A percentile compares a stretch with the other conserved stretches of the same genome.
phyloP scores from a whole-genome alignment of 2,113 vertebrate species.

The Symphodus melops region DNA sequence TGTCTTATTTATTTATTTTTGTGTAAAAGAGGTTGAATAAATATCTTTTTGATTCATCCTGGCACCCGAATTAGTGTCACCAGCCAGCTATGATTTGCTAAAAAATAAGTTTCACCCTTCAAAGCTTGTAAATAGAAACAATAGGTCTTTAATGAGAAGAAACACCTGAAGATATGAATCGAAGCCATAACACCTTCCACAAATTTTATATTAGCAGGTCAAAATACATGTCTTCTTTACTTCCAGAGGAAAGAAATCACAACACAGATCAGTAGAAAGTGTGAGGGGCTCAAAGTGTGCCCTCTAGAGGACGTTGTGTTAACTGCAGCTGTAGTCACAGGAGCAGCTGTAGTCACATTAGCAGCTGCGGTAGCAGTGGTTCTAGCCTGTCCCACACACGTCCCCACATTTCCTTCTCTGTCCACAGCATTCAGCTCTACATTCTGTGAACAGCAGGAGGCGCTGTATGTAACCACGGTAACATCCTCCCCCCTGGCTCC shows the following conservation, averaged over 20 bases:
- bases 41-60: too few relatives aligned
- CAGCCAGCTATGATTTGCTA: too few relatives aligned
- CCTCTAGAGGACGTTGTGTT: conserved; percentile 38
- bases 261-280: conserved; percentile 28
- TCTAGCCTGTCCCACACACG: conserved; percentile 77
- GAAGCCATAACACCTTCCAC: neutral
- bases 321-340: conserved; percentile 1
- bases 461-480: conserved; percentile 64
- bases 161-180: too few relatives aligned
- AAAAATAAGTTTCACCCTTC: too few relatives aligned
- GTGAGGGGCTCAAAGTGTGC: conserved; percentile 9
- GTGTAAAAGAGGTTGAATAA: too few relatives aligned
- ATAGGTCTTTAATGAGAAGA: too few relatives aligned
- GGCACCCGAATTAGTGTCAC: too few relatives aligned
- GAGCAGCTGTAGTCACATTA: neutral
- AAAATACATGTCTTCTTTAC: conserved; percentile 1
- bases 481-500: conserved; percentile 51
- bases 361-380: neutral
- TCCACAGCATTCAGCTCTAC: conserved; percentile 76
- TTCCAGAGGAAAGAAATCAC: conserved; percentile 26
- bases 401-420: conserved; percentile 73
- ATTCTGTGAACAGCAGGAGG: conserved; percentile 75
- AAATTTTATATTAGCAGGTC: neutral
- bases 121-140: too few relatives aligned
- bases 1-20: too few relatives aligned